Evolutionary conservation across 2,797 vertebrate genomes (phyloP), one percentile per base, ranked within the genome.

Genomic region (Sparidentex hasta): DNA sequence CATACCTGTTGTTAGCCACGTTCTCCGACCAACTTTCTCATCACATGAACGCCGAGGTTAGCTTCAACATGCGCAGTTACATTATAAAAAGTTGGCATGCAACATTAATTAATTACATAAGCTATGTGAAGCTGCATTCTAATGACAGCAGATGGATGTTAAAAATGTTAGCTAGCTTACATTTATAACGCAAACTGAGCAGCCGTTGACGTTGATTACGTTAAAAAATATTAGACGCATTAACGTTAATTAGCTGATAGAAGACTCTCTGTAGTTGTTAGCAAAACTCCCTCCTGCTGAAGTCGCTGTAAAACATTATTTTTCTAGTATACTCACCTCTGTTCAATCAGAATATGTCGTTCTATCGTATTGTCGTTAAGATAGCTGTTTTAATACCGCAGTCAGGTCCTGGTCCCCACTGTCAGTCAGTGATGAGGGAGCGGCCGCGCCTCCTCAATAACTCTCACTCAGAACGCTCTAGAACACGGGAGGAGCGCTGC

Each of bases 381-480:
- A 21, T 27, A 4, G 17, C 18, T n/a, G 55, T 13, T 55, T 5
- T n/a, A 29, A 57, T 17, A 9, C 48, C 8, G 57, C 55, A 52
- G 33, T 14, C 44, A 47, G 48, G 11, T 68, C 18, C 21, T 29
- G 18, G 0, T 52, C 7, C 20, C 13, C 13, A 20, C 21, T 20
- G 51, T 4, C 14, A 5, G 44, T 20, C 20, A 6, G 51, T 50
- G 43, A 2, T 44, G 56, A 4, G 33, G 20, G 58, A 46, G 75
- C 50, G 58, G 76, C 76, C 44, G 73, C 73, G 9, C 71, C 80
- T 72, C 76, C 12, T 70, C n/a, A 8, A 18, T 27, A 11, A 44
- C 20, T 27, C 43, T 48, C 63, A 2, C 55, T 23, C 38, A 80
- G 92, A 94, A 94, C 71, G 50, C 74, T 94, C 93, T 69, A 78